Base-by-base conservation (phyloP, 2,797 vertebrate species). In the Antennarius maculatus region DNA sequence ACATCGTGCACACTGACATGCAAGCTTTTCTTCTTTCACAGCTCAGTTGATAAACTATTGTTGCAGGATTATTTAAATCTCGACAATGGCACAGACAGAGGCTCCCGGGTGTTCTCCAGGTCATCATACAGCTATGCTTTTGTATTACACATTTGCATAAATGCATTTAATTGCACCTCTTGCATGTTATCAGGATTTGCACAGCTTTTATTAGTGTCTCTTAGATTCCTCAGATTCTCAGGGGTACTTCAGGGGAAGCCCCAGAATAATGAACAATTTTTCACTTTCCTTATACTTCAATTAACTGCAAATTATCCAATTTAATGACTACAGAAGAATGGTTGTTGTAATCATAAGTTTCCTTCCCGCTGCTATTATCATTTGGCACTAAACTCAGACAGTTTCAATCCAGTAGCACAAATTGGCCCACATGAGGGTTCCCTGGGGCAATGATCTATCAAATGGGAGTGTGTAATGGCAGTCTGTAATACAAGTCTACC, bases 271-370 rank as follows among this genome's bases (percentile, higher is more conserved):
- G 51, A 74, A 29, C 55, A 65, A 75, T 67, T 75, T 60, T 77
- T 78, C 55, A 59, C 15, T 77, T 71, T 76, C 50, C 58, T 61
- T 61, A 28, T 58, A 50, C 77, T 69, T 76, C 68, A 82, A 85
- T 84, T 77, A 86, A 63, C 61, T 84, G 16, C 31, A 74, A 79
- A 88, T 82, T 41, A 81, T 73, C 58, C 68, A 54, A 54, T 83
- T 77, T 82, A 79, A 76, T 69, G 68, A 71, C 31, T 59, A 60
- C 68, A 69, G 60, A 64, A 74, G 59, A 80, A 69, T 66, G 68
- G 51, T 60, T 57, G 28, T 76, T 72, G 69, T 82, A 71, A 76
- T 77, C 65, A 67, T 61, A 62, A 53, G 48, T 71, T 74, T 57
- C 39, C 59, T 55, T 69, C 72, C 76, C 73, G 53, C 66, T 37